Evolutionary conservation across 2,797 vertebrate genomes (phyloP).

Genomic region (Buphagus erythrorhynchus): DNA sequence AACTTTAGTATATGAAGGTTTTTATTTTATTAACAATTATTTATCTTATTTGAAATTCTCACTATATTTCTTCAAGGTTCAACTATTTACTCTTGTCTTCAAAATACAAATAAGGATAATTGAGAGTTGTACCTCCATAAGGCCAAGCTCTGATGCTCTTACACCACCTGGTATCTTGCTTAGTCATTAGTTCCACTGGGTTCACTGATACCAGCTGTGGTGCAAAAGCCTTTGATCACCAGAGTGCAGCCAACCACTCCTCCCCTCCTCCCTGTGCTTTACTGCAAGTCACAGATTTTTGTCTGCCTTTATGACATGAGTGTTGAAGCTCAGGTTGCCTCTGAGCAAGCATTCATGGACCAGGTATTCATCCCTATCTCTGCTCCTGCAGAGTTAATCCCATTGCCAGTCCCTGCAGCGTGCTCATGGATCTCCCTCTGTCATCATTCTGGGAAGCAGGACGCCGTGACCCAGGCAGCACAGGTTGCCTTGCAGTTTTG

Average conservation of each 20-base stretch:
- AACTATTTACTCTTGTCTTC: not conserved
- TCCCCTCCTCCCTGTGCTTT: not conserved
- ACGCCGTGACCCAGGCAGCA: not conserved
- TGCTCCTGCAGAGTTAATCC: not conserved
- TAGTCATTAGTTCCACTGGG: not conserved
- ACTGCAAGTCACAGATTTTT: not conserved
- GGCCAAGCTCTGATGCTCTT: not conserved
- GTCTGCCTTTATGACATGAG: not conserved
- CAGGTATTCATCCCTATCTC: not conserved
- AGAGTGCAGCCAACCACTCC: not conserved
- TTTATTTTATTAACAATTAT: not conserved
- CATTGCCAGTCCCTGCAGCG: not conserved
- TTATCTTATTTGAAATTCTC: not conserved
- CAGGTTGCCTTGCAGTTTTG: not conserved
- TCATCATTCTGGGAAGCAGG: not conserved
- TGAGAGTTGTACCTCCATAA: not conserved
- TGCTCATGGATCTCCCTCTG: accelerated
- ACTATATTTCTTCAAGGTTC: not conserved
- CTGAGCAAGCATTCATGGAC: not conserved
- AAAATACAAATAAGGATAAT: not conserved
- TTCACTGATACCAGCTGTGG: not conserved
- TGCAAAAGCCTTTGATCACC: not conserved
- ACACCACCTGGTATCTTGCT: not conserved
- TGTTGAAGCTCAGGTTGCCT: not conserved
- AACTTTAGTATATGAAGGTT: not conserved